Conservation (phyloP, 2,113 vertebrate species). For the Tragelaphus scriptus region DNA sequence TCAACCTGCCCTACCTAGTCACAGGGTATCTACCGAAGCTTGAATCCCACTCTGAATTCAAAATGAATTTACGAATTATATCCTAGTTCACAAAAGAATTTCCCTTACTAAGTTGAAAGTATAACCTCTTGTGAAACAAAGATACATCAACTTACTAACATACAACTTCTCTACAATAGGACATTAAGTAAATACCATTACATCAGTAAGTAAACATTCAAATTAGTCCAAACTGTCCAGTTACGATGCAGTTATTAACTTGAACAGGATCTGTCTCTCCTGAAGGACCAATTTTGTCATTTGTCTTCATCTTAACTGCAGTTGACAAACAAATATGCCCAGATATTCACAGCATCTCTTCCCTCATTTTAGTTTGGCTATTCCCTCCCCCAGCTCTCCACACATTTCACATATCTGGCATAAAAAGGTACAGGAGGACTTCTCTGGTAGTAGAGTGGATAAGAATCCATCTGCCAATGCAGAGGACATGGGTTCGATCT, state of each 20-base stretch:
- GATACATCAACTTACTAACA: not conserved
- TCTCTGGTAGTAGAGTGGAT: not conserved
- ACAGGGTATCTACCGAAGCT: not conserved
- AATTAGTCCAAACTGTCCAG: not conserved
- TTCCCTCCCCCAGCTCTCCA: not conserved
- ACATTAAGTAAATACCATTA: not conserved
- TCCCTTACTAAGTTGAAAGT: not conserved
- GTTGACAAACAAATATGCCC: not conserved
- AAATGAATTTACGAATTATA: not conserved
- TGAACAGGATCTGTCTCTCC: not conserved
- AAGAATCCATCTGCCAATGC: not conserved
- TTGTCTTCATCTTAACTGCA: not conserved
- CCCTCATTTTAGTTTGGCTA: not conserved
- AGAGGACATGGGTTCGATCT: not conserved
- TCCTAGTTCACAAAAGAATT: not conserved
- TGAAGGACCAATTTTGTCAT: not conserved
- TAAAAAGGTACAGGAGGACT: not conserved
- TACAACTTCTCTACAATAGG: not conserved
- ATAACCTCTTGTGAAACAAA: constrained; percentile 11
- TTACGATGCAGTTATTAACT: not conserved
- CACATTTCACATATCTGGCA: not conserved
- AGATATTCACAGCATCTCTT: not conserved
- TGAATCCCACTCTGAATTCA: not conserved
- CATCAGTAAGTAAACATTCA: not conserved
- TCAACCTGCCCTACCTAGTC: not conserved